Evolutionary conservation across 2,113 vertebrate genomes (phyloP), one percentile per base, ranked within the genome.

Genomic region (Brachirus orientalis): DNA sequence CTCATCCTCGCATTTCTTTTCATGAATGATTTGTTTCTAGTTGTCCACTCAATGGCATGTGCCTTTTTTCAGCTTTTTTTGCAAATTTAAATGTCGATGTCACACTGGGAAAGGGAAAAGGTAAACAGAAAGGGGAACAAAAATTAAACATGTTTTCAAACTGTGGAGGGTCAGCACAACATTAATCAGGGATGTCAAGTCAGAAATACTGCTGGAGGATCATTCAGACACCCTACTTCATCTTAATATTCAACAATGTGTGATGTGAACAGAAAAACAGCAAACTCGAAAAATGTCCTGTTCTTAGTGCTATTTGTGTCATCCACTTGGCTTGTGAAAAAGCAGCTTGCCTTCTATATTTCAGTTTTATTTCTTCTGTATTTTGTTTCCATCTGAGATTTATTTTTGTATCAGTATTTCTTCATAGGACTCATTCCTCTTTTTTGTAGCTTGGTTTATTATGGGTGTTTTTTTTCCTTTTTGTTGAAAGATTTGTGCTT

Each of bases 281-380:
- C 78, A 77, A 83, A 81, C 63, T 86, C 84, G 82, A 82, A 81
- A n/a, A 84, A 80, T 85, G 86, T 91, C 88, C 86, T 90, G 90
- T 92, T 90, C 80, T 88, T 87, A 88, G 90, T 90, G 86, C 84
- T 90, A 75, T 82, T 69, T 92, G 90, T 93, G 90, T 92, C 89
- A 91, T 90, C 84, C 91, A 92, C 89, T 92, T 86, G 87, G 91
- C 91, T 92, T 91, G 89, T 91, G 88, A 89, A 91, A 93, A 92
- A 90, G 89, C 89, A 91, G 90, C 90, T 93, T 91, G 92, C 88
- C 92, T 93, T 91, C 85, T 88, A 86, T 88, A 81, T 85, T 91
- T 91, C 74, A 62, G 79, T 92, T 92, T 74, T 69, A 66, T 91
- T 92, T 82, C 88, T 86, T 90, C 75, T 76, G 76, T 77, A 63